These are phyloP conservation scores for Caenorhabditis wallacei DNA, from an alignment of 2,888 invertebrate species.

Conservation along the genomic window DNA sequence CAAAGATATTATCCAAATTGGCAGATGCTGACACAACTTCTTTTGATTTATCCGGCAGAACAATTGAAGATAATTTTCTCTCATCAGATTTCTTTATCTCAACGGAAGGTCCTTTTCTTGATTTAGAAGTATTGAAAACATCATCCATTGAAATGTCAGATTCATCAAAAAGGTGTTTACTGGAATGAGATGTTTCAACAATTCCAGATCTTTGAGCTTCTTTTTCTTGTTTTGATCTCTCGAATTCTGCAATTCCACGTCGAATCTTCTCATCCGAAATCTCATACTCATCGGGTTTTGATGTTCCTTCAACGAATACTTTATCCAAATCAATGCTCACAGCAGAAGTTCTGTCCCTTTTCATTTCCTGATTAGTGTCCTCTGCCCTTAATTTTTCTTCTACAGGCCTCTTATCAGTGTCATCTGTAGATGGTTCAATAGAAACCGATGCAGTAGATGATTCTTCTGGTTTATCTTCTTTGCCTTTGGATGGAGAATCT, in stretches of 20 bases:
- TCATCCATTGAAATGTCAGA: conserved; percentile 9
- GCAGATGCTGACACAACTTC: background rate
- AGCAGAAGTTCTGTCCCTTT: background rate
- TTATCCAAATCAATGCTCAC: conserved; percentile 48
- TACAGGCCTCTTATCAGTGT: background rate
- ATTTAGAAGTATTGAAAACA: background rate
- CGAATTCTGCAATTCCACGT: conserved; percentile 48
- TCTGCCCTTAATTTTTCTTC: background rate
- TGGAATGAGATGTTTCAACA: background rate
- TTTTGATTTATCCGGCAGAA: background rate
- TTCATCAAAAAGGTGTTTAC: conserved; percentile 1
- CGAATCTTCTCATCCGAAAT: conserved; percentile 11
- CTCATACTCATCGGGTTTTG: background rate
- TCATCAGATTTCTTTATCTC: background rate
- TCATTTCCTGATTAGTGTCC: background rate
- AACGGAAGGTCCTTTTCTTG: background rate
- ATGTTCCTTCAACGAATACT: conserved; percentile 33
- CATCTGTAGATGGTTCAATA: background rate
- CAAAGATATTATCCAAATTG: background rate
- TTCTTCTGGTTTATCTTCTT: background rate
- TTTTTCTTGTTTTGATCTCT: conserved; percentile 34
- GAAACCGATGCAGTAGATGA: too few species aligned
- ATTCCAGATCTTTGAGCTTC: conserved; percentile 9
- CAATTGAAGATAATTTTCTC: background rate
- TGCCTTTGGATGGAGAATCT: background rate